phyloP scores from a whole-genome alignment of 2,113 vertebrate genomes.

The Coryphaenoides rupestris region DNA sequence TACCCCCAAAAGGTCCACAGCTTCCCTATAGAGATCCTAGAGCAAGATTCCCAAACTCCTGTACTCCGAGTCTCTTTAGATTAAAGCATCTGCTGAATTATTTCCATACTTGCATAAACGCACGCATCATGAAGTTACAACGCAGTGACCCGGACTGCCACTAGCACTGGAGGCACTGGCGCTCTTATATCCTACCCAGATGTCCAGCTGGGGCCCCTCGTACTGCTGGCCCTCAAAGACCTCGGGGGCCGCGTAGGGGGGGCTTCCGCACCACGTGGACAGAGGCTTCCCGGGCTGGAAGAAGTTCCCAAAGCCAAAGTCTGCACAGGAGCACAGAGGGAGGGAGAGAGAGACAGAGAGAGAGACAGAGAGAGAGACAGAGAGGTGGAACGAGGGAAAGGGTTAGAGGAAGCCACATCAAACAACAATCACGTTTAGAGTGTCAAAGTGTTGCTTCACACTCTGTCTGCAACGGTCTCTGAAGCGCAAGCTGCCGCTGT shows the following conservation, averaged over 20 bases:
- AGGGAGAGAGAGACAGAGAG: neutral
- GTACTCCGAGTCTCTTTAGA: too few relatives aligned
- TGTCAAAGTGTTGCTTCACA: neutral
- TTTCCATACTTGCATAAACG: neutral
- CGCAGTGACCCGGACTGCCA: too few relatives aligned
- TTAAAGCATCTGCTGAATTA: neutral
- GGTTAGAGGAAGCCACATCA: neutral
- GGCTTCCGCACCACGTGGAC: slow-evolving; percentile 96
- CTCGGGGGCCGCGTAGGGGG: slow-evolving; percentile 94
- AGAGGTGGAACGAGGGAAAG: slow-evolving; percentile 1
- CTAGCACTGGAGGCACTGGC: too few relatives aligned
- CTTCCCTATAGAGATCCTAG: neutral
- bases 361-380: slow-evolving; percentile 13
- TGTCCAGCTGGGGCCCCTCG: slow-evolving; percentile 96
- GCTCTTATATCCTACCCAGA: slow-evolving; percentile 82
- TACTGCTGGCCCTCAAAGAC: slow-evolving; percentile 98
- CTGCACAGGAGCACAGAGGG: slow-evolving; percentile 61
- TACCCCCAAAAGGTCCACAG: neutral
- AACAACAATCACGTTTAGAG: neutral
- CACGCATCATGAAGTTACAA: too few relatives aligned
- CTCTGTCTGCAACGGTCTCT: too few relatives aligned
- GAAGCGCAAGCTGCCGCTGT: too few relatives aligned
- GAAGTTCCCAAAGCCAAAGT: slow-evolving; percentile 99
- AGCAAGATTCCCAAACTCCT: too few relatives aligned
- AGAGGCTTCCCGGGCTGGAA: slow-evolving; percentile 91